These are phyloP conservation scores for Anastrepha ludens DNA, from an alignment of 1,140 invertebrate species.

Conservation along the genomic window DNA sequence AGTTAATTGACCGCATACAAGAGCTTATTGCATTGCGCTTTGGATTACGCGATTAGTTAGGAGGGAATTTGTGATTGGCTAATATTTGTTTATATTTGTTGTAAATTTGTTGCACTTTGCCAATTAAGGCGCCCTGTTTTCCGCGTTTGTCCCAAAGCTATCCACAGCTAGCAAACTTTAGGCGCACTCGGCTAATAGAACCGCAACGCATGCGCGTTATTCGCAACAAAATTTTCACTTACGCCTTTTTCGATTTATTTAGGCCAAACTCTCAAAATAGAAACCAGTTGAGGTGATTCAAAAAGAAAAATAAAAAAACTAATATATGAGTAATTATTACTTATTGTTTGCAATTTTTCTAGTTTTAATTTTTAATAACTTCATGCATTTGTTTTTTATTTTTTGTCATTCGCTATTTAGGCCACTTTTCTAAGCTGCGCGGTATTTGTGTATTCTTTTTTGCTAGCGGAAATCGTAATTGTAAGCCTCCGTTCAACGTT, in stretches of 20 bases:
- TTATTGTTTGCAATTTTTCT: too few species aligned
- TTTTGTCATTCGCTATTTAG: not conserved
- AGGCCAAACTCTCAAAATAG: not conserved
- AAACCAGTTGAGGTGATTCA: too few species aligned
- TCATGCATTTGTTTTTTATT: too few species aligned
- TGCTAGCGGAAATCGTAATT: not conserved
- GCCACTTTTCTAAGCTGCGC: not conserved
- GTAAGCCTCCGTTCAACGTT: not conserved
- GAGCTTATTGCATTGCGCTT: not conserved
- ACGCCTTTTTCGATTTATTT: not conserved
- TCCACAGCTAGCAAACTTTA: not conserved
- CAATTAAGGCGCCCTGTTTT: slow-evolving; percentile 7
- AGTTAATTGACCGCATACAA: not conserved
- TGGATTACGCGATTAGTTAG: not conserved
- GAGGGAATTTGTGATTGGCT: slow-evolving; percentile 1
- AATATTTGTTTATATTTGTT: slow-evolving; percentile 1
- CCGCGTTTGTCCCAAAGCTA: not conserved
- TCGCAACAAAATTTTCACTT: not conserved
- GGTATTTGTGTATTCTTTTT: not conserved
- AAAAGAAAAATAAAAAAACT: too few species aligned
- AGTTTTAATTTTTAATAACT: too few species aligned
- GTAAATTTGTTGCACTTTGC: not conserved
- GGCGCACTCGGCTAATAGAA: not conserved
- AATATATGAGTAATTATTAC: too few species aligned
- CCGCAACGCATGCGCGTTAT: not conserved